phyloP scores from a whole-genome alignment of 2,888 invertebrate genomes.

The Lagria hirta region DNA sequence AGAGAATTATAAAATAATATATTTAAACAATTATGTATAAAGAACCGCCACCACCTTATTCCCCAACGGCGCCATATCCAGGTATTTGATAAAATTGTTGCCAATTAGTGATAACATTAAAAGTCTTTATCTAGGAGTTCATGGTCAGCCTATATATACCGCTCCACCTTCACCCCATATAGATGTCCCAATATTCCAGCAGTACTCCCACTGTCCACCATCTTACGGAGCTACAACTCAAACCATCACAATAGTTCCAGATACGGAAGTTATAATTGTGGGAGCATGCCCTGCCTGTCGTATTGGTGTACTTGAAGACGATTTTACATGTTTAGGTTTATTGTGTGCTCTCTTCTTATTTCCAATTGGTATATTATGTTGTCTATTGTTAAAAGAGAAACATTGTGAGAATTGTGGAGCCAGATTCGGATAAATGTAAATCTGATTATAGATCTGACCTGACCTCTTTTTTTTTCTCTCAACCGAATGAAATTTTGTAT shows the following conservation, averaged over 20 bases:
- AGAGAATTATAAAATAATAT: no score
- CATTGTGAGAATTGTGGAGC: conserved; percentile 88
- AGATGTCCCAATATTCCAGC: conserved; percentile 8
- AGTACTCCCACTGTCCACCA: conserved; percentile 11
- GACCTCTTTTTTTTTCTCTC: no score
- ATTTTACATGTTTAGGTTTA: conserved; percentile 82
- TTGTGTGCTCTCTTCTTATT: conserved; percentile 84
- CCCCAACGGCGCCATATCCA: conserved; percentile 11
- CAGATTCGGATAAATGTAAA: conserved; percentile 59
- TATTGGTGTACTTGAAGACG: conserved; percentile 84
- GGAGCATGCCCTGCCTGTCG: conserved; percentile 89
- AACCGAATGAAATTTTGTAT: no score
- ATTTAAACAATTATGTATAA: conserved; percentile 16
- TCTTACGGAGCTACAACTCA: conserved; percentile 36
- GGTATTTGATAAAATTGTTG: conserved; percentile 9
- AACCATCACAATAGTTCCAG: conserved; percentile 62
- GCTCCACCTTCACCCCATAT: conserved; percentile 4
- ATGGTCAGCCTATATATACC: conserved; percentile 8
- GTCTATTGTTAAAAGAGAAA: conserved; percentile 78
- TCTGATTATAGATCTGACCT: no score
- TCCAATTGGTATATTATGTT: conserved; percentile 84
- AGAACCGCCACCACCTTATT: conserved; percentile 23
- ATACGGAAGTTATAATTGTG: conserved; percentile 77
- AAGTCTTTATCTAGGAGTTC: conserved; percentile 8
- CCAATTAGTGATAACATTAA: neutral